Conservation (phyloP, 1,140 invertebrate species). For the Tetramorium alpestre region DNA sequence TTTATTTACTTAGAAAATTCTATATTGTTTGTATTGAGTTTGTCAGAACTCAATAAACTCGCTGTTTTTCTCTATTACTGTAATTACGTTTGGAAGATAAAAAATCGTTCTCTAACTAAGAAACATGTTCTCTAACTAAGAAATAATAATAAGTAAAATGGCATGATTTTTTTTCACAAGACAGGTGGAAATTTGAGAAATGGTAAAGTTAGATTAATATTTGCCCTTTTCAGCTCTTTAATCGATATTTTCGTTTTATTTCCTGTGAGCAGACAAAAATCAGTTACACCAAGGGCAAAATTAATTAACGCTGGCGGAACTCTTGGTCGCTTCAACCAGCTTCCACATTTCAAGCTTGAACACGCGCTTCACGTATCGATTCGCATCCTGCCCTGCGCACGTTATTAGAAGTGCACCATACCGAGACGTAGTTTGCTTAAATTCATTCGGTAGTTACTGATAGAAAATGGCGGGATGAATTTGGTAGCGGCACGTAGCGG, state of each 20-base stretch:
- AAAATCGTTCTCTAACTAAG: background rate
- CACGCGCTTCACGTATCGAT: conserved; percentile 21
- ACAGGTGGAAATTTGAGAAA: background rate
- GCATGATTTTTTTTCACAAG: background rate
- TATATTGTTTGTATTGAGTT: background rate
- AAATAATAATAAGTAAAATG: background rate
- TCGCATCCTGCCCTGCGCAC: background rate
- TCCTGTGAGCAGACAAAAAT: conserved; percentile 7
- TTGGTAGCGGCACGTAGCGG: conserved; percentile 11
- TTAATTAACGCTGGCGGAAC: conserved; percentile 25
- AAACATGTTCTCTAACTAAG: background rate
- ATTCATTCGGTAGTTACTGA: conserved; percentile 71
- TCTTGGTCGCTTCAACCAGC: background rate
- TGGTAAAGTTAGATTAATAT: background rate
- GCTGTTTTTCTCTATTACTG: background rate
- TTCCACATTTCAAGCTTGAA: conserved; percentile 4
- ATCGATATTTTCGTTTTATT: background rate
- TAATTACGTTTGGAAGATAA: background rate
- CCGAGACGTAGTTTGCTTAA: conserved; percentile 61
- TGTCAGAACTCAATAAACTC: background rate
- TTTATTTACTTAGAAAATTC: conserved; percentile 41
- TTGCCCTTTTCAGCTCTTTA: background rate
- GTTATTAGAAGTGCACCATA: conserved; percentile 40
- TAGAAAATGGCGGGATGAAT: conserved; percentile 62
- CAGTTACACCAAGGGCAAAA: background rate